Conservation (phyloP, 1,140 invertebrate species). For the Zaprionus camerounensis region DNA sequence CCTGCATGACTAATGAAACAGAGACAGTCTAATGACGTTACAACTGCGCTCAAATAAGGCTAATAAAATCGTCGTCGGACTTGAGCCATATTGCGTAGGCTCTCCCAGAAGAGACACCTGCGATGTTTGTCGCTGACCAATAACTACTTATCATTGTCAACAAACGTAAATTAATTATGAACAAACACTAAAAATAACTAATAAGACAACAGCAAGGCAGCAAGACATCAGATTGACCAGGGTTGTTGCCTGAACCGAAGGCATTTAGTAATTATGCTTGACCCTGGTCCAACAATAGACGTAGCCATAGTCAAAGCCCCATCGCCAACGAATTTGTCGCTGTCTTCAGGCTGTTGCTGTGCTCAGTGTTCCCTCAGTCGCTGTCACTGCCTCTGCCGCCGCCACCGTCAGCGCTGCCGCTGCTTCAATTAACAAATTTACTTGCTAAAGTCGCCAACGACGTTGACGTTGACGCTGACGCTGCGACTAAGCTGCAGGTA, state of each 20-base stretch:
- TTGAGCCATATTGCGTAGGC: slow-evolving; percentile 38
- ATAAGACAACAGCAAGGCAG: slow-evolving; percentile 22
- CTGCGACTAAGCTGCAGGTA: slow-evolving; percentile 59
- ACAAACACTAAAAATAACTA: slow-evolving; percentile 73
- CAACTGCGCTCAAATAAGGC: slow-evolving; percentile 40
- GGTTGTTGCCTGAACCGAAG: too few relatives aligned
- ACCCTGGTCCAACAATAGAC: slow-evolving; percentile 78
- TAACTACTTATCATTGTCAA: slow-evolving; percentile 60
- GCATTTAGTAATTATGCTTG: slow-evolving; percentile 76
- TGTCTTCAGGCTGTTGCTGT: slow-evolving; percentile 39
- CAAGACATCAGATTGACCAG: slow-evolving; percentile 21
- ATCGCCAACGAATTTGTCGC: slow-evolving; percentile 48
- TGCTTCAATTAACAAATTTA: slow-evolving; percentile 59
- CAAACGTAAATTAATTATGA: slow-evolving; percentile 70
- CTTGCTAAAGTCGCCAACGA: slow-evolving; percentile 24
- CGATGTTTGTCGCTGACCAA: slow-evolving; percentile 17
- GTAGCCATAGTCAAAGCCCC: slow-evolving; percentile 26
- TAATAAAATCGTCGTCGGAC: slow-evolving; percentile 47
- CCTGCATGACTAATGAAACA: slow-evolving; percentile 69
- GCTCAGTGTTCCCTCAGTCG: not conserved
- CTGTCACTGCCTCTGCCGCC: slow-evolving; percentile 9
- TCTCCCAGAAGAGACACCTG: slow-evolving; percentile 22
- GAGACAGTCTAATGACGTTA: slow-evolving; percentile 34
- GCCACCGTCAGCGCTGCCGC: slow-evolving; percentile 11
- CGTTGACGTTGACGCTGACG: not conserved